phyloP scores from a whole-genome alignment of 2,113 vertebrate genomes.

The Tetrax tetrax region DNA sequence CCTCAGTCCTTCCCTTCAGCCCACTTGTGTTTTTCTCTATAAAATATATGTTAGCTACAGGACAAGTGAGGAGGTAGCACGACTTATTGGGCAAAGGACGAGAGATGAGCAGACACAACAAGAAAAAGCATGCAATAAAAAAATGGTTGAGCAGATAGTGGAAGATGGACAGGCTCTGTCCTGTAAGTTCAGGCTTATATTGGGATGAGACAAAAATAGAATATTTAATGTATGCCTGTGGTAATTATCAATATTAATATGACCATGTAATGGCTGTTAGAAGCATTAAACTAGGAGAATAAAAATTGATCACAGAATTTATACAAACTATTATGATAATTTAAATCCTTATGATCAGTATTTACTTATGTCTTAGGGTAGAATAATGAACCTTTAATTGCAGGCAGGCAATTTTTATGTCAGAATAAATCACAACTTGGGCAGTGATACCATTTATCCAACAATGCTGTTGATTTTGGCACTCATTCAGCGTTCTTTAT shows the following conservation, averaged over 20 bases:
- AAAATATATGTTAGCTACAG: neutral
- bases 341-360: slow-evolving; percentile 15
- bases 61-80: neutral
- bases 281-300: slow-evolving; percentile 7
- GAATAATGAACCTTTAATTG: slow-evolving; percentile 32
- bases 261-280: neutral
- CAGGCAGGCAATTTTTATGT: slow-evolving; percentile 29
- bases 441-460: neutral
- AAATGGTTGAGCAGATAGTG: neutral
- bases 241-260: slow-evolving; percentile 4
- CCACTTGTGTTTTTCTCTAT: neutral
- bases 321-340: slow-evolving; percentile 1
- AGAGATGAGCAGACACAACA: neutral
- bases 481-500: neutral
- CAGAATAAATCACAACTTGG: slow-evolving; percentile 25
- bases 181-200: neutral
- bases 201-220: neutral
- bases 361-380: slow-evolving; percentile 21
- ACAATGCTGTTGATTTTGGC: slow-evolving; percentile 39
- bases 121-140: neutral
- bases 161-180: neutral
- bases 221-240: neutral
- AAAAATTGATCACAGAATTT: slow-evolving; percentile 19
- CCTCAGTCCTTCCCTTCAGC: neutral
- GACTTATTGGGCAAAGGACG: neutral